phyloP scores from a whole-genome alignment of 2,888 invertebrate genomes.

The Terebella lapidaria region DNA sequence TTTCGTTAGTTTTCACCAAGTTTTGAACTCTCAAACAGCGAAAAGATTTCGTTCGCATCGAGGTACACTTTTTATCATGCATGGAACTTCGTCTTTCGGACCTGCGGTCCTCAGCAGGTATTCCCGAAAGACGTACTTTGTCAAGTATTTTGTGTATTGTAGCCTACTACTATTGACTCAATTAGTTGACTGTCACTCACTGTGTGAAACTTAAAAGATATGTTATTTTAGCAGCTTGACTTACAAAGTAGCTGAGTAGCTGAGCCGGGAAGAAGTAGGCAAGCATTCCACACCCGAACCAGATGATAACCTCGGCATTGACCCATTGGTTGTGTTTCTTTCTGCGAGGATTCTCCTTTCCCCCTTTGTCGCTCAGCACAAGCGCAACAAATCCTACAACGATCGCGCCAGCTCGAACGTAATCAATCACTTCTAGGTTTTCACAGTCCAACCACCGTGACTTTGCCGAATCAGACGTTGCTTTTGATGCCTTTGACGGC shows the following conservation, averaged over 20 bases:
- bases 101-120: too few species aligned
- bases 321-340: neutral
- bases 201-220: neutral
- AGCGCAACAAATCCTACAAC: neutral
- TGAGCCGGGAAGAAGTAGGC: neutral
- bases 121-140: too few species aligned
- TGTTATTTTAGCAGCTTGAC: neutral
- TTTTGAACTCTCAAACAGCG: too few species aligned
- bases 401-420: neutral
- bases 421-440: neutral
- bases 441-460: too few species aligned
- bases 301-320: neutral
- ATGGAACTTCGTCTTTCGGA: too few species aligned
- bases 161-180: too few species aligned
- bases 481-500: too few species aligned
- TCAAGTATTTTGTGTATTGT: too few species aligned
- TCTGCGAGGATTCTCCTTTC: neutral
- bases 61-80: too few species aligned
- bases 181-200: neutral
- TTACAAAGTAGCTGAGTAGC: neutral
- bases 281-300: neutral
- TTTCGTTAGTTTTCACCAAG: too few species aligned
- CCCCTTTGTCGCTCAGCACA: neutral
- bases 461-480: too few species aligned
- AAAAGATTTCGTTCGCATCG: too few species aligned